Evolutionary conservation across 2,113 vertebrate species (phyloP).

Genomic region (Egretta garzetta): DNA sequence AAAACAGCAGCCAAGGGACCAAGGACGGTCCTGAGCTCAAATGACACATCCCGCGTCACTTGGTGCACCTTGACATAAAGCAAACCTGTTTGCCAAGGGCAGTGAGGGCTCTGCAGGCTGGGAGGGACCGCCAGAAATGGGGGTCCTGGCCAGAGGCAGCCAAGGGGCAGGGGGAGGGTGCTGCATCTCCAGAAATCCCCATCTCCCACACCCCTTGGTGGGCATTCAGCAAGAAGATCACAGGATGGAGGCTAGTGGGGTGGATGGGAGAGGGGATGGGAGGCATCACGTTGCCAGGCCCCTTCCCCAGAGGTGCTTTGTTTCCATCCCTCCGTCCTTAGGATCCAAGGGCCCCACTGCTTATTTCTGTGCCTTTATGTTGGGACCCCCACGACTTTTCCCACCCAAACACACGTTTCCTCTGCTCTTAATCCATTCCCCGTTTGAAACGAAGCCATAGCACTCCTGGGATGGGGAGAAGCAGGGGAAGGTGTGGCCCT

Average conservation of each 20-base stretch:
- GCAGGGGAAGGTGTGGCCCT: neutral
- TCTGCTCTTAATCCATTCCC: neutral
- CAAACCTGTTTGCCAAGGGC: neutral
- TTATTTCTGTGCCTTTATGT: accelerated
- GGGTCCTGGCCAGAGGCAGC: neutral
- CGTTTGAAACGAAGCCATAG: neutral
- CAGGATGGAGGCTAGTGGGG: neutral
- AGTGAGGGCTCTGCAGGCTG: neutral
- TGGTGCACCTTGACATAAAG: neutral
- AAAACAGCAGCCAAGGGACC: neutral
- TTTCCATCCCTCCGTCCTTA: neutral
- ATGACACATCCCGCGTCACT: accelerated
- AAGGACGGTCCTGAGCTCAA: neutral
- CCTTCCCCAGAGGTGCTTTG: neutral
- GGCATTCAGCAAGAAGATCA: neutral
- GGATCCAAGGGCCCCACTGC: neutral
- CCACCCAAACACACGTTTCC: neutral
- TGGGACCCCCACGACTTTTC: neutral
- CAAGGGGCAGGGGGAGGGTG: neutral
- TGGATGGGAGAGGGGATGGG: neutral
- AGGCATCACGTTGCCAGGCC: neutral
- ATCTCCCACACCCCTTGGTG: neutral
- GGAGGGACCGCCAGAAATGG: accelerated
- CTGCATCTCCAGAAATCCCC: neutral
- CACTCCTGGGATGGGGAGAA: neutral